Base-by-base conservation (phyloP, 2,113 vertebrate species). In the Abramis brama region DNA sequence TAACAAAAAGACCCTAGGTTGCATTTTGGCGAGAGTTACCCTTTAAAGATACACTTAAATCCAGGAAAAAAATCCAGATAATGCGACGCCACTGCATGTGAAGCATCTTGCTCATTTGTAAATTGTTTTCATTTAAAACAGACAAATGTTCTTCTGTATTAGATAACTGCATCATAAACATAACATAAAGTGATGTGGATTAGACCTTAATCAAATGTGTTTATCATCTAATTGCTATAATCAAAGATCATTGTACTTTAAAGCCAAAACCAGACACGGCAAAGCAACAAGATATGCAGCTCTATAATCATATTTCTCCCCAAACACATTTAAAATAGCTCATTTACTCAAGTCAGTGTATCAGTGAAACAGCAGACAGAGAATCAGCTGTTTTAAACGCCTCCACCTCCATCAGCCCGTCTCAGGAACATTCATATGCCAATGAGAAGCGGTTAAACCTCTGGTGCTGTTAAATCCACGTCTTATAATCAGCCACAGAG, bases 401-500 rank as follows among this genome's bases (percentile, higher is more conserved):
- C 39, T 80, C 30, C 55, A n/a, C 60, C 60, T 33, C 25, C 19
- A 52, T 68, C 62, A 82, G 10, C 25, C 25, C 57, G 3, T 25
- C 12, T 50, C 25, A 33, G 9, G 27, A 64, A 33, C 25, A 50
- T 82, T 82, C 43, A 68, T 19, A 47, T 33, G 55, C 50, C n/a
- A 27, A 79, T 47, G 43, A 86, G 23, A 80, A 71, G 60, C 19
- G 19, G 43, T 52, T 43, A 45, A 74, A 79, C 84, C 50, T 59
- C 47, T 79, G 64, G 66, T 7, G 6, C 27, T 71, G 33, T 39
- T 83, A 3, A 83, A 57, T 39, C 66, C 50, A 73, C 5, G 39
- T 71, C 68, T 36, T 13, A 71, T 70, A 82, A 36, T 83, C 64
- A 71, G 80, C 15, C 62, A 52, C 43, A 39, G 50, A 57, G 64